A percentile compares a stretch with the other conserved stretches of the same genome.
Evolutionary conservation across 2,797 vertebrate genomes (phyloP).

Genomic region (Percopsis omiscomaycus): DNA sequence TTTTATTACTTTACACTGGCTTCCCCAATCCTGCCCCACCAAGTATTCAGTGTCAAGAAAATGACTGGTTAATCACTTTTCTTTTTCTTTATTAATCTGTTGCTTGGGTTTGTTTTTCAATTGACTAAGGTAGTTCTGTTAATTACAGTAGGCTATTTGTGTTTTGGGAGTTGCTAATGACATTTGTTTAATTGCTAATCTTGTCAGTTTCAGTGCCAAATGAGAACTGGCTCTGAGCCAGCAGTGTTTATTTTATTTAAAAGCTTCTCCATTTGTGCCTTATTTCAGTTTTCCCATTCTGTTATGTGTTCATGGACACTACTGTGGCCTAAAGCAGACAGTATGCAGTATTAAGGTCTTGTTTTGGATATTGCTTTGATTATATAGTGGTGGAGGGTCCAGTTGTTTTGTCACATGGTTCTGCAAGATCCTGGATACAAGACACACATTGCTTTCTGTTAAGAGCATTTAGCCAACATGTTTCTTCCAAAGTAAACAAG

Average conservation of each 20-base stretch:
- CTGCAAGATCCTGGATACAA: conserved; percentile 32
- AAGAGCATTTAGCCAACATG: conserved; percentile 51
- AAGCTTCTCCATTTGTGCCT: conserved; percentile 78
- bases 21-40: conserved; percentile 2
- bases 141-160: conserved; percentile 24
- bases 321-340: conserved; percentile 33
- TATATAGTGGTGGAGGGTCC: conserved; percentile 45
- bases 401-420: conserved; percentile 37
- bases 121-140: conserved; percentile 2
- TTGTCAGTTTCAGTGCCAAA: conserved; percentile 71
- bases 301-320: conserved; percentile 56
- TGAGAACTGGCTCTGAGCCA: conserved; percentile 33
- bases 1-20: conserved; percentile 11
- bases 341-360: conserved; percentile 63
- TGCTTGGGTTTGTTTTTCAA: conserved; percentile 17
- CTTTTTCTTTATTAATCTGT: conserved; percentile 17
- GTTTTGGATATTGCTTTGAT: conserved; percentile 35
- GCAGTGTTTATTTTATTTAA: conserved; percentile 15
- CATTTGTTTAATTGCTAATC: conserved; percentile 49
- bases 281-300: conserved; percentile 72
- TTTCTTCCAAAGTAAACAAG: conserved; percentile 50
- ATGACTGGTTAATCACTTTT: conserved; percentile 18
- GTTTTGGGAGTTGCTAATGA: conserved; percentile 29
- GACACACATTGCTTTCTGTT: conserved; percentile 33
- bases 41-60: conserved; percentile 31